Percentiles rank a stretch among this genome's conserved stretches.
phyloP scores from a whole-genome alignment of 2,888 invertebrate species.

The Melieria crassipennis region DNA sequence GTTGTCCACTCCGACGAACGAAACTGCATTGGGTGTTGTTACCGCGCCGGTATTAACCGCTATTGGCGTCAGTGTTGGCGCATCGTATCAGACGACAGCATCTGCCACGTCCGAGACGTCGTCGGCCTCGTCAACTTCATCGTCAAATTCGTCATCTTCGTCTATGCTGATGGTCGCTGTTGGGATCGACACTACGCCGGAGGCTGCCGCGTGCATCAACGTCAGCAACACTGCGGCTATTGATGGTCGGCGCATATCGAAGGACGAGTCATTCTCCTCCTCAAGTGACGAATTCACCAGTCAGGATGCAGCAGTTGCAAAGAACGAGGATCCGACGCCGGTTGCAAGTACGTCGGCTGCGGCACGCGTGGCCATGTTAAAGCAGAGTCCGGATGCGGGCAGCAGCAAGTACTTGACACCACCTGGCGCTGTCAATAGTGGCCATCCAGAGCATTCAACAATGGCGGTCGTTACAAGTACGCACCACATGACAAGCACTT shows the following conservation, averaged over 20 bases:
- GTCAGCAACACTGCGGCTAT: constrained; percentile 39
- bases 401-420: neutral
- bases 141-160: constrained; percentile 59
- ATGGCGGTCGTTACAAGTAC: constrained; percentile 1
- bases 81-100: constrained; percentile 50
- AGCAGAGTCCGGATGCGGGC: neutral
- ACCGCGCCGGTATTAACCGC: constrained; percentile 38
- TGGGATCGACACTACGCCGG: constrained; percentile 41
- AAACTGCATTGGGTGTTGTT: constrained; percentile 26
- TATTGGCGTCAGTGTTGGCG: constrained; percentile 33
- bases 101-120: constrained; percentile 57
- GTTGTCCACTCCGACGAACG: constrained; percentile 39
- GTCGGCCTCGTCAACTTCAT: constrained; percentile 60
- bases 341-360: constrained; percentile 57
- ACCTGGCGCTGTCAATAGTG: neutral
- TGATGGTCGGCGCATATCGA: constrained; percentile 71
- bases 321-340: constrained; percentile 46
- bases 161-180: constrained; percentile 53
- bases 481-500: neutral
- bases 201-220: constrained; percentile 33
- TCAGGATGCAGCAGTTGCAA: constrained; percentile 20
- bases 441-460: neutral
- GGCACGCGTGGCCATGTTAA: constrained; percentile 47
- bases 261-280: constrained; percentile 81
- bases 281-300: constrained; percentile 76